These are phyloP conservation scores for Phenacoccus solenopsis DNA, from an alignment of 1,140 invertebrate genomes.

Conservation along the genomic window DNA sequence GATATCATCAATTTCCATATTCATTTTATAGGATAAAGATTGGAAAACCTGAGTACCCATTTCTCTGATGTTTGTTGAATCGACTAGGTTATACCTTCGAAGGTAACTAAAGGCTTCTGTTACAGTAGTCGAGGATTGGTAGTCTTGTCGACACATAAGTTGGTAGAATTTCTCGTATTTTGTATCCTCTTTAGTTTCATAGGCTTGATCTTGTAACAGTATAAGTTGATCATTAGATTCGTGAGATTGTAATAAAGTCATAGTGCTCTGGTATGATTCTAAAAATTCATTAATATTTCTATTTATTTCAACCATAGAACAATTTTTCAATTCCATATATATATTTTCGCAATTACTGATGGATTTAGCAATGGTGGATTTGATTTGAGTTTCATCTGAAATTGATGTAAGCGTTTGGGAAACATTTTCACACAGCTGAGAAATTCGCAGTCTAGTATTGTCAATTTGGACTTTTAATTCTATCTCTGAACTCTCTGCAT, in stretches of 20 bases:
- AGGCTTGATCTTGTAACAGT: background rate
- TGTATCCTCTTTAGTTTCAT: background rate
- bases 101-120: background rate
- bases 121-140: background rate
- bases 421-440: background rate
- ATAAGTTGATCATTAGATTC: background rate
- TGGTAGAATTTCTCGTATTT: background rate
- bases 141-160: background rate
- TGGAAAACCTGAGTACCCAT: background rate
- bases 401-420: background rate
- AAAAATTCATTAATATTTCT: background rate
- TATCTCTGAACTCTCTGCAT: background rate
- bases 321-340: background rate
- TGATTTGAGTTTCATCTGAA: background rate
- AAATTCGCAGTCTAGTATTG: background rate
- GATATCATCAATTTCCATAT: background rate
- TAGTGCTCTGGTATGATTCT: background rate
- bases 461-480: background rate
- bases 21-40: background rate
- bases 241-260: background rate
- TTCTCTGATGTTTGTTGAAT: background rate
- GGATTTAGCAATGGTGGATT: background rate
- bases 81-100: background rate
- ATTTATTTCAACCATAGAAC: background rate
- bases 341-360: background rate